Base-by-base conservation (phyloP, 1,140 invertebrate species). In the Nautilus pompilius region DNA sequence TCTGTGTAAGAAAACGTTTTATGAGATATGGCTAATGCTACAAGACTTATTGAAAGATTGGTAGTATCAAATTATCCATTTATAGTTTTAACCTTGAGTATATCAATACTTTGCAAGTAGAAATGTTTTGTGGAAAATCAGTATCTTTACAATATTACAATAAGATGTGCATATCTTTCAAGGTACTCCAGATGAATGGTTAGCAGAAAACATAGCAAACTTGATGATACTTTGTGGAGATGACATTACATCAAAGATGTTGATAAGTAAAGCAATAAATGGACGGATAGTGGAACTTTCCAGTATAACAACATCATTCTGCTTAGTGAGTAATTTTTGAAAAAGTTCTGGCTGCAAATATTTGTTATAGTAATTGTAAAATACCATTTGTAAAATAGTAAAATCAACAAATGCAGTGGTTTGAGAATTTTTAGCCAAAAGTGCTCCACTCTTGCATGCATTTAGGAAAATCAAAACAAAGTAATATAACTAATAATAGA, bases 101-200 rank as follows among this genome's bases (percentile, higher is more conserved):
- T 54, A 22, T 2, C 17, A 22, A 22, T 15, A 26, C 13, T 20
- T 17, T n/a, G 17, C 5, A 15, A 54, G 51, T 17, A 54, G 17
- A 26, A 22, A n/a, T 54, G 20, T 54, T 4, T 54, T 54, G 26
- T 54, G 17, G 3, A 22, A 10, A 5, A 3, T n/a, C n/a, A 20
- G 5, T 34, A 59, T 26, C 48, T 46, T 48, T 20, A 20, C 4
- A 20, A 46, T 20, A 5, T 59, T 17, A 59, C 24, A 29, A 57
- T 57, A 57, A 33, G 20, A 33, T 58, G 32, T 33, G 10, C 17
- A 17, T 49, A 41, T 22, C 58, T 2, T 62, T 62, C 22, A 58
- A 82, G 81, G 75, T 73, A 69, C 68, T n/a, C 81, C 81, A 46
- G 80, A 81, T 53, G 78, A 80, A 65, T 82, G 81, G 81, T 56